Percentiles rank a stretch among this genome's conserved stretches.
These are phyloP conservation scores for Hemiscyllium ocellatum DNA, from an alignment of 2,113 vertebrate genomes.

Conservation along the genomic window DNA sequence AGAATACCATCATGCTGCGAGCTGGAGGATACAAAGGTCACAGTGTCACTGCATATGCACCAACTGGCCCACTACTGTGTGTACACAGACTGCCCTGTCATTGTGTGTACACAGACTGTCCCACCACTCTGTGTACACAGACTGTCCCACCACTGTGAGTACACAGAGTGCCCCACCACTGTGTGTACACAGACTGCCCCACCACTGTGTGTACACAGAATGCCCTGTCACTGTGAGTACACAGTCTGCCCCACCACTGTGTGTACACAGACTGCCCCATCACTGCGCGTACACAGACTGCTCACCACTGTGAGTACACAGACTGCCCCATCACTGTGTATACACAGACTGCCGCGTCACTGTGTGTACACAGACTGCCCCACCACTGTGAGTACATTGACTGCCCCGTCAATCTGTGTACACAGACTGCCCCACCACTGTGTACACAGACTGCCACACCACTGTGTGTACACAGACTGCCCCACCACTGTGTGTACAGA, in stretches of 20 bases:
- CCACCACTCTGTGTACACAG: too few species aligned
- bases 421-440: not conserved
- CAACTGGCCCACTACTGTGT: not conserved
- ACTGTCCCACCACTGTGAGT: too few species aligned
- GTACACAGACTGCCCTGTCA: not conserved
- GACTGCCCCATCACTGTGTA: not conserved
- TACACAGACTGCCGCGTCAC: too few species aligned
- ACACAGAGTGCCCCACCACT: not conserved
- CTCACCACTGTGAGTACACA: not conserved
- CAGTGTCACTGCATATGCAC: not conserved
- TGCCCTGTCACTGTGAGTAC: not conserved
- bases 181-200: not conserved
- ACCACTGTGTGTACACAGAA: not conserved
- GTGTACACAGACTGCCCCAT: not conserved
- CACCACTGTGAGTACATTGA: too few species aligned
- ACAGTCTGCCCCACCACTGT: not conserved
- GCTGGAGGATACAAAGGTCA: constrained; percentile 39
- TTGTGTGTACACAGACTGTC: not conserved
- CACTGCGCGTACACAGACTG: not conserved
- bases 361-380: not conserved
- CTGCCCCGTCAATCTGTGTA: not conserved
- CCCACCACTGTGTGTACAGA: not conserved
- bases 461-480: not conserved
- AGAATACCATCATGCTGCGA: constrained; percentile 50
- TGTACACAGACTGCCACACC: not conserved